Evolutionary conservation across 1,140 invertebrate species (phyloP), one percentile per base, ranked within the genome.

Genomic region (Drosophila triauraria): DNA sequence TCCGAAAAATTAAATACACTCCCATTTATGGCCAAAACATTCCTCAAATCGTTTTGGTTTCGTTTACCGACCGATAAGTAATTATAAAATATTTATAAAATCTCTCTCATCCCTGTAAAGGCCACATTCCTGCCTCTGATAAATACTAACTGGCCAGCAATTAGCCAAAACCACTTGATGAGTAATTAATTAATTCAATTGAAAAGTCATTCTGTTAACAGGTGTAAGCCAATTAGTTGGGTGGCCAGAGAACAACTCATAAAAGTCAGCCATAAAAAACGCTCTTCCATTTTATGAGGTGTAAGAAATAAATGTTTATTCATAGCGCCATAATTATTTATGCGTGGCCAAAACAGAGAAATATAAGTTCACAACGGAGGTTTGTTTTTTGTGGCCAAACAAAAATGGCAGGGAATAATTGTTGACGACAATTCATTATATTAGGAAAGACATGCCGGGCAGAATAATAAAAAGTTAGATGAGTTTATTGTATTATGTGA

Each of bases 121-220:
- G 50, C n/a, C 9, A 27, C 38, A 54, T 65, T 65, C 46, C 46
- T 51, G 13, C 27, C 48, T 30, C 8, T 17, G 30, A 38, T 13
- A 47, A 51, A 50, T 35, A 20, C 40, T 64, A 32, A 17, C 25
- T 8, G 25, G 12, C 15, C 23, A 40, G 13, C 30, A 56, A 75
- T 75, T 75, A 44, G 17, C 58, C 43, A 42, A 20, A 48, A 30
- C 30, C 58, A 40, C 32, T 60, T 35, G 62, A 56, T 76, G 75
- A 77, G 75, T 76, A 75, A 75, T 54, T n/a, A 77, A 68, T 58
- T 59, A 53, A 67, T 51, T 65, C 53, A 20, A 54, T 54, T 43
- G 42, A 53, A 27, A 68, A 75, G 27, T 30, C 27, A 75, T 63
- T 75, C 56, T 10, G 62, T 35, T 68, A 67, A 43, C 65, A 67